Percentiles rank a stretch among this genome's conserved stretches.
Conservation (phyloP, 2,888 invertebrate genomes). For the Sminthurides aquaticus region DNA sequence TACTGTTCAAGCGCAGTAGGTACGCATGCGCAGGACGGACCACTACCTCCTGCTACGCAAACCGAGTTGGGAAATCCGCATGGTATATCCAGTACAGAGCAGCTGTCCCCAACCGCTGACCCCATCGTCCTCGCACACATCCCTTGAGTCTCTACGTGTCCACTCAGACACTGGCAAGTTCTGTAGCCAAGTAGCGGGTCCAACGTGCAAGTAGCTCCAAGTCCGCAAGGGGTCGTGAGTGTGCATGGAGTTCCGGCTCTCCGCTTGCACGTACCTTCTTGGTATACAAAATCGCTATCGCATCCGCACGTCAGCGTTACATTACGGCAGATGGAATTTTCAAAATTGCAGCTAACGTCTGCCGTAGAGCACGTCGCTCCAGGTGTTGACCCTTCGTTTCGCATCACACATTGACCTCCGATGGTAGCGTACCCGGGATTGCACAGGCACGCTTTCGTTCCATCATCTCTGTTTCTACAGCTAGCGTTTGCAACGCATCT, state of each 20-base stretch:
- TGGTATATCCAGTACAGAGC: neutral
- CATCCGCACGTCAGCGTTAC: neutral
- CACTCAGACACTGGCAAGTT: neutral
- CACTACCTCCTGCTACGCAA: neutral
- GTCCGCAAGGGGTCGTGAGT: neutral
- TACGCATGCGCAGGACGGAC: neutral
- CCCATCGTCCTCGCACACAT: neutral
- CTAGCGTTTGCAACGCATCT: neutral
- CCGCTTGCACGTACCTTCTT: neutral
- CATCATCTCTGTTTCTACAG: neutral
- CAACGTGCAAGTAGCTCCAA: neutral
- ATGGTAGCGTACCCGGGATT: neutral
- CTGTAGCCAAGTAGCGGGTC: neutral
- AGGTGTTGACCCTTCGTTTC: neutral
- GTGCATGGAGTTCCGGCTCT: neutral
- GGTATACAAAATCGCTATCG: neutral
- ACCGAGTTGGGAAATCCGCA: neutral
- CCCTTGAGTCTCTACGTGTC: neutral
- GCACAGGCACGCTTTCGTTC: neutral
- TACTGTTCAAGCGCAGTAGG: neutral
- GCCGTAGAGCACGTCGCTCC: neutral
- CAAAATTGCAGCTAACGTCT: neutral
- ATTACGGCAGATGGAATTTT: neutral
- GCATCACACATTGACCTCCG: neutral
- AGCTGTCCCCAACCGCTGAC: neutral